Evolutionary conservation across 35 echinoderm and acorn worm genomes (phyloP).

Genomic region (Apostichopus californicus): DNA sequence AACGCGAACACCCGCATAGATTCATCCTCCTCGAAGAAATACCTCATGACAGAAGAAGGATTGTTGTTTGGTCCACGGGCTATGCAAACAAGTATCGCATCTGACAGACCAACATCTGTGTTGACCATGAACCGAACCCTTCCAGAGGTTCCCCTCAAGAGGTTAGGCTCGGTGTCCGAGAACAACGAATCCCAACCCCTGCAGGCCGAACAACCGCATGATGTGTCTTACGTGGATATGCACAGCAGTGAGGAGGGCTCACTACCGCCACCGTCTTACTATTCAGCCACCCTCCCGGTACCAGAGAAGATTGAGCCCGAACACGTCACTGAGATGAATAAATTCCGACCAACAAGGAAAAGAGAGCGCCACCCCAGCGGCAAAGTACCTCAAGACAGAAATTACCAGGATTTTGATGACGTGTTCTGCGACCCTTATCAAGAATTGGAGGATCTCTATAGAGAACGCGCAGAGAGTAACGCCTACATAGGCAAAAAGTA

Average conservation of each 20-base stretch:
- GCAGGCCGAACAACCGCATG: not conserved
- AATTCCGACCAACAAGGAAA: constrained; percentile 33
- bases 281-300: constrained; percentile 40
- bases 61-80: constrained; percentile 32
- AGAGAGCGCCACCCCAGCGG: constrained; percentile 38
- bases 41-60: constrained; percentile 27
- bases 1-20: constrained; percentile 22
- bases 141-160: constrained; percentile 22
- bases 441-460: constrained; percentile 43
- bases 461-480: constrained; percentile 45
- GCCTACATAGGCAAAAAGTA: constrained; percentile 51
- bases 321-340: constrained; percentile 27
- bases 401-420: constrained; percentile 20
- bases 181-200: not conserved
- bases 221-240: constrained; percentile 52
- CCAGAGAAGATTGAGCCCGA: constrained; percentile 33
- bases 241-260: constrained; percentile 34
- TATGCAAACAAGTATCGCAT: constrained; percentile 42
- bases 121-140: constrained; percentile 25
- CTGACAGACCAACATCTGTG: constrained; percentile 12
- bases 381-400: constrained; percentile 5
- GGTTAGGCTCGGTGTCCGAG: not conserved
- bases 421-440: constrained; percentile 46
- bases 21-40: constrained; percentile 23
- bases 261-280: constrained; percentile 45